Percentiles rank a stretch among this genome's conserved stretches.
Evolutionary conservation across 1,140 invertebrate genomes (phyloP).

Genomic region (Pseudomyrmex sp.): DNA sequence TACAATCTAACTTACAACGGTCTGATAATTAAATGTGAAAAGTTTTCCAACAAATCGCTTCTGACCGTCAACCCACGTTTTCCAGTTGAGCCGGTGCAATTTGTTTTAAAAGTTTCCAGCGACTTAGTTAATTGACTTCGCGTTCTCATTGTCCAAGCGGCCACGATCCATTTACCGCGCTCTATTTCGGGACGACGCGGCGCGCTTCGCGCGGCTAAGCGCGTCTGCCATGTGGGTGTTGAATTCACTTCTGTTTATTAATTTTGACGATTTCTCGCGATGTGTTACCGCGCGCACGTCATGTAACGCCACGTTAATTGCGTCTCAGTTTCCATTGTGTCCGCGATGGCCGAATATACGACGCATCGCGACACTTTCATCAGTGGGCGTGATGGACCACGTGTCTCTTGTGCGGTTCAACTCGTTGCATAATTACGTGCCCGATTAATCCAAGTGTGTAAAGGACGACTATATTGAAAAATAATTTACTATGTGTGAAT

Average conservation of each 20-base stretch:
- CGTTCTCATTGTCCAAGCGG: constrained; percentile 45
- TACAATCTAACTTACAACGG: neutral
- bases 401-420: neutral
- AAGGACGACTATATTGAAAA: too few species aligned
- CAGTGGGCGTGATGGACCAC: neutral
- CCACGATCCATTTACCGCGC: constrained; percentile 41
- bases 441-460: neutral
- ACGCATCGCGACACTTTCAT: neutral
- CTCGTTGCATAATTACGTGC: neutral
- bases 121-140: constrained; percentile 53
- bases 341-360: neutral
- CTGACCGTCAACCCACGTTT: neutral
- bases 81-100: neutral
- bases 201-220: constrained; percentile 72
- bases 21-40: neutral
- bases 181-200: constrained; percentile 18
- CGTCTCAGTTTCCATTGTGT: constrained; percentile 6
- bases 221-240: constrained; percentile 81
- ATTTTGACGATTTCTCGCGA: constrained; percentile 42
- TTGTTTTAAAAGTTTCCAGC: constrained; percentile 5
- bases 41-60: neutral
- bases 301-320: constrained; percentile 25
- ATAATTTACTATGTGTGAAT: too few species aligned
- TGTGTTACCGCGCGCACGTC: neutral
- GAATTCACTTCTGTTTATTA: constrained; percentile 46